Conservation (phyloP, 2,797 vertebrate species). For the Phrynocephalus vlangalii region DNA sequence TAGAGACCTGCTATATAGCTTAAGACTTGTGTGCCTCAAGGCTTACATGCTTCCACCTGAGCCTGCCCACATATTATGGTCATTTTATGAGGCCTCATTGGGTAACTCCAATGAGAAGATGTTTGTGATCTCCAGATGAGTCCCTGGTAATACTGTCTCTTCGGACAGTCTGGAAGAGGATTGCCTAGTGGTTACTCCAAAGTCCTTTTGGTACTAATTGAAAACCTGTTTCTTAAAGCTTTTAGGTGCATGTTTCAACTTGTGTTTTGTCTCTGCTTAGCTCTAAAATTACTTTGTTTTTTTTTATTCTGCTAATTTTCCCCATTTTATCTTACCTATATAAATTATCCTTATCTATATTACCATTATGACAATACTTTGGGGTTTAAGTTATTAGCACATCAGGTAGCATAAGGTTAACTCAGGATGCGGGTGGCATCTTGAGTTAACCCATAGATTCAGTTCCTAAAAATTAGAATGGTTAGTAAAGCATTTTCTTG, state of each 20-base stretch:
- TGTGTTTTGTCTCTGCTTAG: neutral
- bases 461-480: too few species aligned
- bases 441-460: neutral
- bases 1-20: neutral
- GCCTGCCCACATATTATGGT: neutral
- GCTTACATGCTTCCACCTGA: neutral
- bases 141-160: too few species aligned
- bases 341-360: too few species aligned
- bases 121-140: too few species aligned
- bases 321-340: neutral
- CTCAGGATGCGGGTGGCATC: neutral
- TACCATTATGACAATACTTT: neutral
- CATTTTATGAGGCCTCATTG: neutral
- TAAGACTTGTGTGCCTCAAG: neutral
- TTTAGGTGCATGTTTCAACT: neutral
- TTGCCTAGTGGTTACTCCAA: too few species aligned
- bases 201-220: too few species aligned
- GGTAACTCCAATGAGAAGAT: neutral
- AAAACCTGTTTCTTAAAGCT: neutral
- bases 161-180: too few species aligned
- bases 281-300: neutral
- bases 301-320: neutral
- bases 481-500: too few species aligned
- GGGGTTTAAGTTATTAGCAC: neutral
- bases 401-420: neutral